Evolutionary conservation across 2,113 vertebrate species (phyloP), one percentile per base, ranked within the genome.

Genomic region (Propithecus coquereli): DNA sequence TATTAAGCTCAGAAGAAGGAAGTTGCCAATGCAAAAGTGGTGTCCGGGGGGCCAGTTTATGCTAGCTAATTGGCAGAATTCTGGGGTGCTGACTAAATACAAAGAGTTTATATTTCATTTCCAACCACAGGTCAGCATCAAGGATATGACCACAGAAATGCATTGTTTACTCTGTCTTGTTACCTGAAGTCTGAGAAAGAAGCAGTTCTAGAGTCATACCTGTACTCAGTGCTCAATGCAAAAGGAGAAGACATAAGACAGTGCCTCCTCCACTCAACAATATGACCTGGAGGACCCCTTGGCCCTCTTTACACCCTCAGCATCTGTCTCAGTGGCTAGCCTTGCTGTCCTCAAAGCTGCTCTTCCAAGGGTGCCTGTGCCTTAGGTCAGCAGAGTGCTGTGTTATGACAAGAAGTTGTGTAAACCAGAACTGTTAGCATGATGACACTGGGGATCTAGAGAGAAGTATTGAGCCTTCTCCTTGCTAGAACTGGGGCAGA

Each of bases 1-100:
- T 87, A 83, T 45, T 89, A 76, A 88, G 23, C 43, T 87, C 52
- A 65, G 79, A 93, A 97, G 54, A 76, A 93, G 96, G 93, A 96
- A 84, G 57, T 93, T 66, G 57, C 20, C 3, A 27, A 18, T 45
- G 11, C 37, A 59, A 89, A 97, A 93, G 74, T 73, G 79, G 82
- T 96, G 37, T 68, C 79, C 68, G 34, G 85, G 90, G 79, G 54
- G 34, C 30, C 71, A 32, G 54, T 70, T 68, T 47, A 43, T 47
- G 50, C 37, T 40, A 47, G 47, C 25, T 93, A 13, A 71, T 89
- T 94, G 74, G 54, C 66, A 86, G 47, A 32, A 25, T 79, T 86
- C 73, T 57, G 37, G 40, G 4, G 9, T 6, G 6, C 23, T 89
- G 59, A 52, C 1, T 80, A 76, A 83, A 52, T 27, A 40, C 43